Evolutionary conservation across 2,113 vertebrate species (phyloP).

Genomic region (Apteryx owenii): DNA sequence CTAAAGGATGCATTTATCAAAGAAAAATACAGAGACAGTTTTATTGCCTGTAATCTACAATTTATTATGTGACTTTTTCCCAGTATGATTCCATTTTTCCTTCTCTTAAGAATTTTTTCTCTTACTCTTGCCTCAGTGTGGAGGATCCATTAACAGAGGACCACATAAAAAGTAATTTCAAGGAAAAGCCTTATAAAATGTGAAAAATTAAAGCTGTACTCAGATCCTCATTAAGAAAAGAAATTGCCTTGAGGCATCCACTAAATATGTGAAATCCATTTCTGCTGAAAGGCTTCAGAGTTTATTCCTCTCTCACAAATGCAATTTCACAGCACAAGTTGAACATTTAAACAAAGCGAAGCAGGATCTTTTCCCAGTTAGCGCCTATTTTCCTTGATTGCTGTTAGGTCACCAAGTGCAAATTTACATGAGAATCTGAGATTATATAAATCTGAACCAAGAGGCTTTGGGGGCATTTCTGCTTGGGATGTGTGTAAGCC

Average conservation of each 20-base stretch:
- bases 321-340: constrained; percentile 61
- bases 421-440: constrained; percentile 46
- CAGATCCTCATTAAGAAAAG: constrained; percentile 68
- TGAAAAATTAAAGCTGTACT: constrained; percentile 72
- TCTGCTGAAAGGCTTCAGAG: constrained; percentile 63
- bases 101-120: constrained; percentile 14
- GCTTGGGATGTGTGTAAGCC: neutral
- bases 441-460: constrained; percentile 51
- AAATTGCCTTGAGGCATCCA: constrained; percentile 67
- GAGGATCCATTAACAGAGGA: constrained; percentile 58
- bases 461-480: constrained; percentile 23
- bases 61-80: constrained; percentile 27
- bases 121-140: constrained; percentile 14
- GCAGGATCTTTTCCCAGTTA: constrained; percentile 41
- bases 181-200: constrained; percentile 62
- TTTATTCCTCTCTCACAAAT: constrained; percentile 68
- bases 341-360: constrained; percentile 58
- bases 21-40: constrained; percentile 32
- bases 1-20: constrained; percentile 31
- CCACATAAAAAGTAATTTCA: constrained; percentile 71
- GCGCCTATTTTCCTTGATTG: constrained; percentile 20
- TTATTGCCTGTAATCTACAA: constrained; percentile 45
- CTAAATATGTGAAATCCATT: constrained; percentile 75
- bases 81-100: constrained; percentile 25
- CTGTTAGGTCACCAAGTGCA: constrained; percentile 43